Conservation (phyloP, 2,888 invertebrate genomes). For the Drosophila borealis region DNA sequence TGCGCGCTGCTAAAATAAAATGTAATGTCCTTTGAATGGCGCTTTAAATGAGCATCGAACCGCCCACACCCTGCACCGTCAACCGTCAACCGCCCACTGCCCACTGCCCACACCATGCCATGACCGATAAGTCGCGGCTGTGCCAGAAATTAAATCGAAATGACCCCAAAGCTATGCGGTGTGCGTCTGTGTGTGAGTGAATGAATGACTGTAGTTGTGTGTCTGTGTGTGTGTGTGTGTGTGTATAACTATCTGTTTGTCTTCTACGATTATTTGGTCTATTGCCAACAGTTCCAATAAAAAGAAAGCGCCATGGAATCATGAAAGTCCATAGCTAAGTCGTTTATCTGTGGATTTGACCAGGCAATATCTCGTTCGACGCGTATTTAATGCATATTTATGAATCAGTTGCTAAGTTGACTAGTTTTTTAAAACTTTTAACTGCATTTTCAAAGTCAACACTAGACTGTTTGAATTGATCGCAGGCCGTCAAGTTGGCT, state of each 20-base stretch:
- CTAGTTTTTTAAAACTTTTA: no score
- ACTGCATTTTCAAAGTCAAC: no score
- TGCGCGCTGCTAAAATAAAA: constrained; percentile 42
- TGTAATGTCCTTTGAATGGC: constrained; percentile 46
- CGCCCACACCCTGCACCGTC: not conserved
- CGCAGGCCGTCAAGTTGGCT: no score
- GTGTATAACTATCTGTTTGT: not conserved
- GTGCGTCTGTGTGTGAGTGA: not conserved
- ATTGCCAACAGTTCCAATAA: constrained; percentile 3
- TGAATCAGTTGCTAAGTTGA: no score
- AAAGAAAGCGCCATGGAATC: not conserved
- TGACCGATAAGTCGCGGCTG: constrained; percentile 47
- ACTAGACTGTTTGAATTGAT: no score
- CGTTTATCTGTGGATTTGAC: no score
- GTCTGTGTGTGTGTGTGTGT: constrained; percentile 11
- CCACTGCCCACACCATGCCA: not conserved
- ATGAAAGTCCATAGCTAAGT: no score
- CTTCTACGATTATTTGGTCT: constrained; percentile 17
- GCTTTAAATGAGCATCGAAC: constrained; percentile 45
- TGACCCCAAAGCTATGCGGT: constrained; percentile 22
- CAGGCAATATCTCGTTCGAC: no score
- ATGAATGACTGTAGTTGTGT: not conserved
- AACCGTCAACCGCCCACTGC: not conserved
- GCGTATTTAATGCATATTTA: no score
- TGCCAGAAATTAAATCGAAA: constrained; percentile 61